Base-by-base conservation (phyloP, 2,797 vertebrate species). In the Cryptoblepharus egeriae region DNA sequence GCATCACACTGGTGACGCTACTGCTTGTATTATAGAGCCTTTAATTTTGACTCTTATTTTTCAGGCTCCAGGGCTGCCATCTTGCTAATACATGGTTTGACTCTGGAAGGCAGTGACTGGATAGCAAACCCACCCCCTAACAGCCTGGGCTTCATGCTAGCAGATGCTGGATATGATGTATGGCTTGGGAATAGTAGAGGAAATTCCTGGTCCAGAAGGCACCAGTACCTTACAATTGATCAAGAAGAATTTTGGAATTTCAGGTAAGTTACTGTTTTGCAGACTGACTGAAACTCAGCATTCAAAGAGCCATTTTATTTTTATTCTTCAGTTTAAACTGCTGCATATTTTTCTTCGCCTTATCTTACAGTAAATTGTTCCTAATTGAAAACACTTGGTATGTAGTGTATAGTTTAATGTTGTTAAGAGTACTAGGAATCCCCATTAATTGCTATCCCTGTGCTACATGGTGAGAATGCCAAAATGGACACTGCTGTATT, bases 91-190 rank as follows among this genome's bases (percentile, higher is more conserved):
- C 93, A 95, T 0, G 93, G 94, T 7, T 9, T 95, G 3, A 9
- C 93, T 0, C 79, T 75, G 63, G 92, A 93, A 0, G 88, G 89
- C 35, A 93, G 88, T 70, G 73, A 83, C 63, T 96, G 93, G 94
- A 87, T 96, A 52, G 84, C 90, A 55, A 94, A 94, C 10, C 85
- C 93, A 63, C 80, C 87, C 16, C 93, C 88, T 82, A 95, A 93
- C 78, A 96, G 94, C 86, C 70, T 94, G 55, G 94, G 89, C 18
- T 99, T 96, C 70, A 16, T 97, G 24, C 93, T 99, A 1, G 97
- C 98, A 0, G 97, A 98, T 55, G 91, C 92, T 1, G 93, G 94
- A 61, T 95, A 94, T 0, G 94, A 95, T 0, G 90, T 96, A 42
- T 96, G 94, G 95, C 70, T 96, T n/a, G 91, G 88, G 55, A 95